Evolutionary conservation across 2,113 vertebrate species (phyloP).

Genomic region (Artemisiospiza belli): DNA sequence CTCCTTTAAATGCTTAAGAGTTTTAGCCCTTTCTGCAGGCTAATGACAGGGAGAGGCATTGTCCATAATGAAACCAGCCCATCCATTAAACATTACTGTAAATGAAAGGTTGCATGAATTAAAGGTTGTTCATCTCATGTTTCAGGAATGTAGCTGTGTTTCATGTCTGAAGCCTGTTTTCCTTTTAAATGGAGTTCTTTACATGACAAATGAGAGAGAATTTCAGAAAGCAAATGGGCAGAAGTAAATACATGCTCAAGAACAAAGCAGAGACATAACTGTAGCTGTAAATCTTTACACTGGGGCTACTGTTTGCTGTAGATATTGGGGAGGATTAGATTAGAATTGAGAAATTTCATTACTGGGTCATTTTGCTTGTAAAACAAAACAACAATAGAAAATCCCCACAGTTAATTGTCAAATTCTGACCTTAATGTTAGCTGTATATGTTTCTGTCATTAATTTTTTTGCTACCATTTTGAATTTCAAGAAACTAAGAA

Average conservation of each 20-base stretch:
- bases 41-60: constrained; percentile 73
- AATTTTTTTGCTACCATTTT: not conserved
- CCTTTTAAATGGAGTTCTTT: constrained; percentile 48
- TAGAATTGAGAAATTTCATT: not conserved
- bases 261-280: constrained; percentile 57
- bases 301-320: constrained; percentile 14
- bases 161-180: constrained; percentile 70
- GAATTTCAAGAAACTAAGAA: not conserved
- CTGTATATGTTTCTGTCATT: not conserved
- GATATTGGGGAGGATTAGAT: constrained; percentile 3
- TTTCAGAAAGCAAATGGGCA: constrained; percentile 75
- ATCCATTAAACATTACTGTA: constrained; percentile 54
- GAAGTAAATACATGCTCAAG: constrained; percentile 65
- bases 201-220: constrained; percentile 70
- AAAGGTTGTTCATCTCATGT: constrained; percentile 79
- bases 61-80: constrained; percentile 71
- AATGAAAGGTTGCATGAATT: constrained; percentile 75
- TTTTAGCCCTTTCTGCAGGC: constrained; percentile 48
- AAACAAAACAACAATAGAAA: not conserved
- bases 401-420: not conserved
- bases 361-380: not conserved
- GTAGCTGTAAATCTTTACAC: constrained; percentile 28
- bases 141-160: constrained; percentile 80
- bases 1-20: constrained; percentile 23
- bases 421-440: not conserved